phyloP scores from a whole-genome alignment of 2,797 vertebrate species.

The Melopsittacus undulatus region DNA sequence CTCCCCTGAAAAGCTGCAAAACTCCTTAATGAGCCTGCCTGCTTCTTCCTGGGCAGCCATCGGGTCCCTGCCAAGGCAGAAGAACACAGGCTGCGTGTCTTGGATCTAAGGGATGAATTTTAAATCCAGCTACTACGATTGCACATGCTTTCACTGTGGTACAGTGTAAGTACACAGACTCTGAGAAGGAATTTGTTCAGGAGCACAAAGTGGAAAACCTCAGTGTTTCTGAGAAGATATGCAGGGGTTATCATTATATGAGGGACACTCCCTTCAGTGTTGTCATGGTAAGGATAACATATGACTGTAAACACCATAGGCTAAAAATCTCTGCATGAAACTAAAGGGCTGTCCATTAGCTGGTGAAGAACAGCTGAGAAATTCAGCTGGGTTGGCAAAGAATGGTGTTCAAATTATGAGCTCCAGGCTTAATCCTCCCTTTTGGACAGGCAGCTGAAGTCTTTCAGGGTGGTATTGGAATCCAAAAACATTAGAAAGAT shows the following conservation, averaged over 20 bases:
- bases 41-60: not conserved
- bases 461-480: constrained; percentile 13
- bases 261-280: constrained; percentile 17
- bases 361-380: constrained; percentile 55
- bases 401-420: constrained; percentile 31
- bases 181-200: not conserved
- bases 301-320: constrained; percentile 30
- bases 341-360: constrained; percentile 35
- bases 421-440: constrained; percentile 32
- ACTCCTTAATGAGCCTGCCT: not conserved
- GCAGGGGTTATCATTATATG: constrained; percentile 21
- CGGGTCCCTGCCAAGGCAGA: not conserved
- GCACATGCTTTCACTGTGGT: not conserved
- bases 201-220: constrained; percentile 44
- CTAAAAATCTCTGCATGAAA: constrained; percentile 22
- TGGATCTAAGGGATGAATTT: not conserved
- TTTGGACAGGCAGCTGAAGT: constrained; percentile 30
- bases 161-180: not conserved
- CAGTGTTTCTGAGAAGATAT: constrained; percentile 47
- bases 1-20: not conserved
- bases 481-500: constrained; percentile 23
- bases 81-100: not conserved
- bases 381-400: constrained; percentile 34
- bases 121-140: not conserved
- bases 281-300: constrained; percentile 57